These are phyloP conservation scores for Mirza zaza DNA, from an alignment of 2,113 vertebrate genomes.

Conservation along the genomic window DNA sequence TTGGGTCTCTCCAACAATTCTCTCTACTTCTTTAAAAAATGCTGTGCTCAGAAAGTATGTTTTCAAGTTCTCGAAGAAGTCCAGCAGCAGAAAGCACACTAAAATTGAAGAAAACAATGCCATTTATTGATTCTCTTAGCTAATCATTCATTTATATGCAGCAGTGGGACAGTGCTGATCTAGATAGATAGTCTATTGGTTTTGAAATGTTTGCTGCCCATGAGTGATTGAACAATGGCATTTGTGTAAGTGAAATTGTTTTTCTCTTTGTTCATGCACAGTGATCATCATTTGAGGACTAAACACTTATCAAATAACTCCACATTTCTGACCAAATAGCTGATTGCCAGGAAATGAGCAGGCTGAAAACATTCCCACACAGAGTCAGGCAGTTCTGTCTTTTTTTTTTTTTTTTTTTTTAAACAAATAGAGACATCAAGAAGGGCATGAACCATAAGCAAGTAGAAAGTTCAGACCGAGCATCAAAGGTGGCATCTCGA, in stretches of 20 bases:
- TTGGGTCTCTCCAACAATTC: not conserved
- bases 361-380: not conserved
- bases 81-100: not conserved
- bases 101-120: constrained; percentile 6
- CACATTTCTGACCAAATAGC: not conserved
- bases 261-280: constrained; percentile 44
- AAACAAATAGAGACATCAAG: not conserved
- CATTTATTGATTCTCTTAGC: constrained; percentile 41
- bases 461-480: not conserved
- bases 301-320: constrained; percentile 2
- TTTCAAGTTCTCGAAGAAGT: constrained; percentile 44
- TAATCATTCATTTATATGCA: constrained; percentile 29
- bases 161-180: not conserved
- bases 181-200: not conserved
- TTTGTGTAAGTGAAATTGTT: constrained; percentile 39
- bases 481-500: not conserved
- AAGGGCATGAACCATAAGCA: not conserved
- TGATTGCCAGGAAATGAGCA: constrained; percentile 17
- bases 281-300: constrained; percentile 21
- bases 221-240: constrained; percentile 2
- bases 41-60: constrained; percentile 19
- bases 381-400: not conserved
- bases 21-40: constrained; percentile 24
- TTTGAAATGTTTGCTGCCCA: constrained; percentile 21
- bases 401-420: not conserved